Percentiles rank a stretch among this genome's conserved stretches.
phyloP scores from a whole-genome alignment of 2,888 invertebrate species.

The Anthophora plumipes region DNA sequence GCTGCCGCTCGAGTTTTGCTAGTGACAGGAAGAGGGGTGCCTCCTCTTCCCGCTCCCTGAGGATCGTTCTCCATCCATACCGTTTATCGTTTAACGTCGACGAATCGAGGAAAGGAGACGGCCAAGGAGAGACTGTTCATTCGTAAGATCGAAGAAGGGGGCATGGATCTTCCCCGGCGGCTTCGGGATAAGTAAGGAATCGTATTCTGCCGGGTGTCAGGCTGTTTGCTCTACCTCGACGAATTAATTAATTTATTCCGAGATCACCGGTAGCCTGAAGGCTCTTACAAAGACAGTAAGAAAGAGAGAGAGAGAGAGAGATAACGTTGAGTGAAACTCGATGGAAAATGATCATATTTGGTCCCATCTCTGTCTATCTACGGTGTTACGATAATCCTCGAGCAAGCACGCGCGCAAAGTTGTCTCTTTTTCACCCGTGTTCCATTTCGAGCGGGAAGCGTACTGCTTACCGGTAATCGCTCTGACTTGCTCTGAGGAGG shows the following conservation, averaged over 20 bases:
- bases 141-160: background rate
- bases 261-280: slow-evolving; percentile 76
- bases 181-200: slow-evolving; percentile 81
- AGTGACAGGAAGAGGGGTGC: slow-evolving; percentile 81
- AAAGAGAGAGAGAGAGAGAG: slow-evolving; percentile 20
- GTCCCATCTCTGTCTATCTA: background rate
- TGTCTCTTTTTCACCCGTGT: slow-evolving; percentile 20
- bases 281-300: slow-evolving; percentile 46
- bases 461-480: slow-evolving; percentile 90
- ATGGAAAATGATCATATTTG: slow-evolving; percentile 25
- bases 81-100: slow-evolving; percentile 31
- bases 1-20: slow-evolving; percentile 83
- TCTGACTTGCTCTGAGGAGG: slow-evolving; percentile 91
- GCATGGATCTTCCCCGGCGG: slow-evolving; percentile 63
- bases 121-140: too few species aligned
- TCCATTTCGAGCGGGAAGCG: background rate
- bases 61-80: slow-evolving; percentile 33
- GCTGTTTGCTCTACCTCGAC: slow-evolving; percentile 80
- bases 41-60: slow-evolving; percentile 36
- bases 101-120: slow-evolving; percentile 26
- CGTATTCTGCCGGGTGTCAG: slow-evolving; percentile 82
- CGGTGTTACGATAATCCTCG: slow-evolving; percentile 22
- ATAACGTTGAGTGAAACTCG: slow-evolving; percentile 36
- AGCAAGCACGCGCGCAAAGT: slow-evolving; percentile 34
- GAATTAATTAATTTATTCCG: slow-evolving; percentile 83